Evolutionary conservation across 2,797 vertebrate species (phyloP).

Genomic region (Simalia tracyae): DNA sequence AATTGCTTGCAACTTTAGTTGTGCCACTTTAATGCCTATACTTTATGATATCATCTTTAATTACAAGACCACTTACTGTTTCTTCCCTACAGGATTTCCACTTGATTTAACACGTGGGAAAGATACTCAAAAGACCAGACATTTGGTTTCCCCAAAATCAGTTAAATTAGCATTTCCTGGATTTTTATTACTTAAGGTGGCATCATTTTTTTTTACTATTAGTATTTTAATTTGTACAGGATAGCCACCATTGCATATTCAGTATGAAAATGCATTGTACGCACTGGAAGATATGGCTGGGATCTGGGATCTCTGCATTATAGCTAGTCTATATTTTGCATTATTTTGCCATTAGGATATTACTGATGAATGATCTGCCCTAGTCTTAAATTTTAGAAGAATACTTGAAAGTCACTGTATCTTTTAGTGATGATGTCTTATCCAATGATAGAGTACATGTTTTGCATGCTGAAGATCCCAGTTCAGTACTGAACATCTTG

Average conservation of each 20-base stretch:
- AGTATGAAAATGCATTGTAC: not conserved
- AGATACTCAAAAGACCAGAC: not conserved
- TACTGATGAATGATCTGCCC: not conserved
- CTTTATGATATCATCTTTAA: conserved; percentile 34
- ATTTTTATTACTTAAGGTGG: not conserved
- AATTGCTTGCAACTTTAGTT: conserved; percentile 28
- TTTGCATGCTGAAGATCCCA: not conserved
- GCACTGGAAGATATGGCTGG: not conserved
- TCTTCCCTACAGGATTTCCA: not conserved
- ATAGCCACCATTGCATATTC: not conserved
- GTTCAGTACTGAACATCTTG: not conserved
- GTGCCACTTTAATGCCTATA: conserved; percentile 20
- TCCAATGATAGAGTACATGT: too few species aligned
- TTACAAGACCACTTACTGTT: conserved; percentile 26
- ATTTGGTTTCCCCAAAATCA: not conserved
- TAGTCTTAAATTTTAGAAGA: not conserved
- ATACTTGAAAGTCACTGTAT: not conserved
- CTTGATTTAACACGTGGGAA: conserved; percentile 11
- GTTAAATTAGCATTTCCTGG: conserved; percentile 12
- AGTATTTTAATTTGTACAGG: not conserved
- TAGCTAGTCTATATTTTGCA: not conserved
- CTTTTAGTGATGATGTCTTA: not conserved
- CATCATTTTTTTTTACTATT: not conserved
- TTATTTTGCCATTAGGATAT: not conserved
- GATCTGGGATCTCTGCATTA: not conserved